Evolutionary conservation across 2,888 invertebrate genomes (phyloP).

Genomic region (Chorisops tibialis): DNA sequence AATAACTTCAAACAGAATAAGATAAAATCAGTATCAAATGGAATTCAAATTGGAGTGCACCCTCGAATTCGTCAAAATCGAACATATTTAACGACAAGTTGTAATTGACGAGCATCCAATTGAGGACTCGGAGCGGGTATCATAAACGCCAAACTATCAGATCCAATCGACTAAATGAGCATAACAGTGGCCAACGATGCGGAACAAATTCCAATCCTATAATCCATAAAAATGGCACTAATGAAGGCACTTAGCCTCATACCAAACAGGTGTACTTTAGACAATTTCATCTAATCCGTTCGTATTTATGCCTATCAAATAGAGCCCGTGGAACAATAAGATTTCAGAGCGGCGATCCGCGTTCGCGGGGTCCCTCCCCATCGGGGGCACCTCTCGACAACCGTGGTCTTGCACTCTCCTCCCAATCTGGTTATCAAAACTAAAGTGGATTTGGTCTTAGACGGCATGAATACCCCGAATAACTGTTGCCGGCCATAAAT

Average conservation of each 20-base stretch:
- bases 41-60: too few species aligned
- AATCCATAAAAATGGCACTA: conserved; percentile 30
- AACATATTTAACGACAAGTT: too few species aligned
- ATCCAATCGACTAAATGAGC: neutral
- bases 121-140: neutral
- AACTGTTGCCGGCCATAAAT: conserved; percentile 22
- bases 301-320: conserved; percentile 10
- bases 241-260: conserved; percentile 28
- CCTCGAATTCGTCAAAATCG: too few species aligned
- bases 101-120: neutral
- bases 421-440: conserved; percentile 1
- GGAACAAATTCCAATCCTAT: conserved; percentile 27
- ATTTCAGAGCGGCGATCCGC: conserved; percentile 20
- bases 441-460: neutral
- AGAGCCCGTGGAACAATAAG: conserved; percentile 14
- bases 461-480: neutral
- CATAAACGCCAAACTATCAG: neutral
- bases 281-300: conserved; percentile 7
- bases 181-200: neutral
- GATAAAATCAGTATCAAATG: too few species aligned
- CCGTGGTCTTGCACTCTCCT: neutral
- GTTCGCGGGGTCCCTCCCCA: neutral
- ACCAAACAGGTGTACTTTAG: conserved; percentile 26
- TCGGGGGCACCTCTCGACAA: neutral
- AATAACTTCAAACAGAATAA: too few species aligned